Base-by-base conservation (phyloP, 2,113 vertebrate species). In the Clarias batrachus region DNA sequence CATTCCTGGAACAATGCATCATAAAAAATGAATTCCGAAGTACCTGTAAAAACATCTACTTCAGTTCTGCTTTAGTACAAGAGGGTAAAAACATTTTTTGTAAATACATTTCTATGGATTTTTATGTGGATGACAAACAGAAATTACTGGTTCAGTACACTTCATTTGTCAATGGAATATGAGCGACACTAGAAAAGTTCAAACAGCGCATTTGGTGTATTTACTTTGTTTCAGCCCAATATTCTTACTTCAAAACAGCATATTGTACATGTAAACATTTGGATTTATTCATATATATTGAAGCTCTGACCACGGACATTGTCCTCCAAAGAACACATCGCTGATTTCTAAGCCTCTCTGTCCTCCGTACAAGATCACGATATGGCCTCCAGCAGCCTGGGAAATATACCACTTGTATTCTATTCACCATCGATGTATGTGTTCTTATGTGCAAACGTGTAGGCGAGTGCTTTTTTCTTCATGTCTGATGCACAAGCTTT, bases 221-320 rank as follows among this genome's bases (percentile, higher is more conserved):
- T 33, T 57, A 66, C 25, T 54, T 66, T 13, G 41, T 25, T 70
- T 70, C 27, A 66, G 54, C 48, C 41, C 33, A 66, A 76, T 57
- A 27, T 27, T 62, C 52, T 80, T 70, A 21, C 27, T 66, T 23
- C 30, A 41, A 37, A 30, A 59, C 52, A n/a, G 23, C 37, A 30
- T 84, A 73, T 57, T 57, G 52, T 59, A 30, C 74, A 85, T 48
- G 76, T 85, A 77, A 63, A 27, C 41, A 66, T 87, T 12, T 83
- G 54, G 59, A 87, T 83, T 87, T 83, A 87, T 83, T 83, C 33
- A 54, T 13, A 9, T 78, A 62, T 60, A 68, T 65, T 63, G 81
- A 73, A 76, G 66, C 56, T 8, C 48, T 56, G 81, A 83, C 86
- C 86, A 73, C 76, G 76, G 78, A 83, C 37, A 60, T 77, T 80